phyloP scores from a whole-genome alignment of 2,797 vertebrate genomes.

The Micrastur ruficollis region DNA sequence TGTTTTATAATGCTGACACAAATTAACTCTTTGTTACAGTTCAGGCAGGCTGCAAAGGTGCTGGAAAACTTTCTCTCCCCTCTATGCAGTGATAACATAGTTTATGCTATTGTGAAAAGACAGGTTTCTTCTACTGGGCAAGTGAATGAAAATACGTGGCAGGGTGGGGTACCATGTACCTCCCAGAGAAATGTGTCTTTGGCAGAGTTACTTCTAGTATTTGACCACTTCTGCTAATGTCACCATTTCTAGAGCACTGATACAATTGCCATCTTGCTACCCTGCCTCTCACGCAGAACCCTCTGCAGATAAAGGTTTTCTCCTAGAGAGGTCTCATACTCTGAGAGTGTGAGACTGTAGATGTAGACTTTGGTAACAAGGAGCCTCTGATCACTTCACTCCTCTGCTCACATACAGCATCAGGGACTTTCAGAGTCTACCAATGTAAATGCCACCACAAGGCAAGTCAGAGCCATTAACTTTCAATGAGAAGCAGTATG shows the following conservation, averaged over 20 bases:
- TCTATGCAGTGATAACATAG: fast-evolving
- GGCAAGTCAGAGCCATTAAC: not conserved
- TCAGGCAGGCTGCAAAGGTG: not conserved
- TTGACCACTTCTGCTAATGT: not conserved
- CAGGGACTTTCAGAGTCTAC: not conserved
- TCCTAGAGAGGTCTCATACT: not conserved
- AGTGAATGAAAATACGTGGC: not conserved
- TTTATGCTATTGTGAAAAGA: not conserved
- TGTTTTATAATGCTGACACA: not conserved
- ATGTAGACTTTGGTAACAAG: not conserved
- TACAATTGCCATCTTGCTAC: not conserved
- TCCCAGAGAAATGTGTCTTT: not conserved
- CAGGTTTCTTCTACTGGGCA: not conserved
- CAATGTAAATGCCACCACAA: not conserved
- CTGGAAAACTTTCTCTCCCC: not conserved
- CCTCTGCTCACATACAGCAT: not conserved
- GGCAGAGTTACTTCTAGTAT: not conserved
- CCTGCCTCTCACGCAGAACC: not conserved
- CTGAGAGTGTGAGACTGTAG: not conserved
- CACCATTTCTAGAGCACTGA: not conserved
- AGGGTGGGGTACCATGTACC: not conserved
- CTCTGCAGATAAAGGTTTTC: not conserved
- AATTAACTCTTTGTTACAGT: not conserved
- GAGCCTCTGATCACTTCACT: not conserved
- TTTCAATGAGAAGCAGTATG: not conserved